phyloP scores from a whole-genome alignment of 2,113 vertebrate species.

The Stercorarius parasiticus region DNA sequence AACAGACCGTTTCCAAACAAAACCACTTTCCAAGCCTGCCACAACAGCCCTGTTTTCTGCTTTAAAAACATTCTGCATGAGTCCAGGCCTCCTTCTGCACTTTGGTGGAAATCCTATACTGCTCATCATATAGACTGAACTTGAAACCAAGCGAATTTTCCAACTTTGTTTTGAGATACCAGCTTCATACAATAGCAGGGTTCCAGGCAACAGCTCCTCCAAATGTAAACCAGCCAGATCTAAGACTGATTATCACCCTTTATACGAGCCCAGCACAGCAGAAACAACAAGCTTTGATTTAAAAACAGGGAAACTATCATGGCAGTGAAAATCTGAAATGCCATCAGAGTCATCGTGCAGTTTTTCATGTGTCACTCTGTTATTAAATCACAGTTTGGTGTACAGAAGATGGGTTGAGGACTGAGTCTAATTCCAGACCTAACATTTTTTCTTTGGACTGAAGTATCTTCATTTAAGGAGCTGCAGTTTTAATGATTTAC shows the following conservation, averaged over 20 bases:
- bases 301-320: background rate
- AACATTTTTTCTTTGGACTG: background rate
- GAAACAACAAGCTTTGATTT: background rate
- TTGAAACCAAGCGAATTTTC: background rate
- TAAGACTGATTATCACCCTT: background rate
- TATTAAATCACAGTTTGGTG: background rate
- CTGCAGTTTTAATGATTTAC: conserved; percentile 43
- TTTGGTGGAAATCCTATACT: background rate
- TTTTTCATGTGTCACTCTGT: background rate
- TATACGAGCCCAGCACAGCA: background rate
- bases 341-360: background rate
- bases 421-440: background rate
- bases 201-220: background rate
- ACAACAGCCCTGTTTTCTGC: background rate
- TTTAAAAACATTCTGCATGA: background rate
- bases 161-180: background rate
- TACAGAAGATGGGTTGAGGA: background rate
- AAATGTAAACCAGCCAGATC: background rate
- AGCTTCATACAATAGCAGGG: background rate
- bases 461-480: conserved; percentile 20
- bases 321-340: background rate
- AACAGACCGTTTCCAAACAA: background rate
- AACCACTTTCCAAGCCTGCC: background rate
- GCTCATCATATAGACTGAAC: background rate
- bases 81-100: background rate